phyloP scores from a whole-genome alignment of 2,888 invertebrate genomes.

The Ophraella communa region DNA sequence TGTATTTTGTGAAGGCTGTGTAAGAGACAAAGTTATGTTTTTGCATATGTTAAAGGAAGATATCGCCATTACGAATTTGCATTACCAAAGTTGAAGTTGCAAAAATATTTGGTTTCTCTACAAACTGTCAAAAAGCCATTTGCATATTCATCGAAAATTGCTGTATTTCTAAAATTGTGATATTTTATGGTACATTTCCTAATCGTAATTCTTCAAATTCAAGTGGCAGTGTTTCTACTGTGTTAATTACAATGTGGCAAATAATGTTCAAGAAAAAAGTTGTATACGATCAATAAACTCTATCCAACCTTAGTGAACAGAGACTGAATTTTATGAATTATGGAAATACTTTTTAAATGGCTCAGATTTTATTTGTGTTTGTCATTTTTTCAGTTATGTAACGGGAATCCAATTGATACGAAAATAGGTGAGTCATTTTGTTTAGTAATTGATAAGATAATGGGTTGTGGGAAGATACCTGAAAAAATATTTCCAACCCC shows the following conservation, averaged over 20 bases:
- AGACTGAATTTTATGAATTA: conserved; percentile 35
- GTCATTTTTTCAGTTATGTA: conserved; percentile 55
- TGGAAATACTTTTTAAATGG: conserved; percentile 55
- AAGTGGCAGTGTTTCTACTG: conserved; percentile 25
- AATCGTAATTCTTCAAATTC: conserved; percentile 7
- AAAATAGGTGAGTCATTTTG: too few species aligned
- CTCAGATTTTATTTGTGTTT: conserved; percentile 52
- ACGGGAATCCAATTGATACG: conserved; percentile 58
- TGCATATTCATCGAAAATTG: conserved; percentile 23
- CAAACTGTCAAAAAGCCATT: conserved; percentile 30
- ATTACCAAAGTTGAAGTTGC: not conserved
- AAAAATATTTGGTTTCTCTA: conserved; percentile 3
- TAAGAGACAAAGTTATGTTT: not conserved
- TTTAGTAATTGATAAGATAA: conserved; percentile 45
- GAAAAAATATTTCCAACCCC: not conserved
- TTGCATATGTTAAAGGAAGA: not conserved
- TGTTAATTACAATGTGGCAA: conserved; percentile 35
- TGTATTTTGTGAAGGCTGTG: not conserved
- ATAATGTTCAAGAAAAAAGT: conserved; percentile 23
- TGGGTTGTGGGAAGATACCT: conserved; percentile 17
- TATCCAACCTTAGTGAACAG: conserved; percentile 27
- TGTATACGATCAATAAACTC: conserved; percentile 31
- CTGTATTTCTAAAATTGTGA: conserved; percentile 15
- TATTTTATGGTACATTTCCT: conserved; percentile 13
- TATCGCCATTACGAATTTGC: not conserved